phyloP scores from a whole-genome alignment of 1,140 invertebrate species.

The Caerostris extrusa region DNA sequence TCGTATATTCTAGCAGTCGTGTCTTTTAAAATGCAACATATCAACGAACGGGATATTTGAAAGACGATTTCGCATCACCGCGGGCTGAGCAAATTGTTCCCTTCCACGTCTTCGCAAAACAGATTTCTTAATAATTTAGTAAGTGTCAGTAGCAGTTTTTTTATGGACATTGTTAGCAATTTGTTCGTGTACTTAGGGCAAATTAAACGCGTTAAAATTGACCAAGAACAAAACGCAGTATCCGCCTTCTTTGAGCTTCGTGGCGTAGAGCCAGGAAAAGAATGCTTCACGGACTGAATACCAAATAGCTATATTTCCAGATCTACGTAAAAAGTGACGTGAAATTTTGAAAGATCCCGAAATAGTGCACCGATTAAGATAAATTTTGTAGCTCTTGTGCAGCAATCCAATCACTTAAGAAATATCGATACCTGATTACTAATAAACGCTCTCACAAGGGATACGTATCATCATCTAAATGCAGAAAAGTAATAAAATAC shows the following conservation, averaged over 20 bases:
- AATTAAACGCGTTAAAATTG: slow-evolving; percentile 4
- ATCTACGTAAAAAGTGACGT: background rate
- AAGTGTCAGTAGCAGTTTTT: background rate
- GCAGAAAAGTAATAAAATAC: too few species aligned
- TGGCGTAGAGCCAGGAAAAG: slow-evolving; percentile 49
- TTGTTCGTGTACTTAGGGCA: background rate
- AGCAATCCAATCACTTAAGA: too few species aligned
- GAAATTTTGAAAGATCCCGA: background rate
- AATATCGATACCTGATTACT: too few species aligned
- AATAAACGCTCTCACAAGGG: too few species aligned
- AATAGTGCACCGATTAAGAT: background rate
- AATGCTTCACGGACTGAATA: background rate
- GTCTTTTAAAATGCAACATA: background rate
- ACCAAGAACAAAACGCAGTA: slow-evolving; percentile 17
- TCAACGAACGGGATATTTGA: background rate
- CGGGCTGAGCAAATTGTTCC: background rate
- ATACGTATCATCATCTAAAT: too few species aligned
- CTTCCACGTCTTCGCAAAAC: background rate
- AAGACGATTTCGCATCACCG: background rate
- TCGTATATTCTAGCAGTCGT: background rate
- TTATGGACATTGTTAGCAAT: background rate
- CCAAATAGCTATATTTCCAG: background rate
- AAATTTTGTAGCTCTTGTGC: too few species aligned
- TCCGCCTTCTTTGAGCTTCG: background rate
- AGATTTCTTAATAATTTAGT: background rate